Percentiles rank a stretch among this genome's conserved stretches.
Evolutionary conservation across 2,888 invertebrate species (phyloP).

Genomic region (Mesochorus sp.): DNA sequence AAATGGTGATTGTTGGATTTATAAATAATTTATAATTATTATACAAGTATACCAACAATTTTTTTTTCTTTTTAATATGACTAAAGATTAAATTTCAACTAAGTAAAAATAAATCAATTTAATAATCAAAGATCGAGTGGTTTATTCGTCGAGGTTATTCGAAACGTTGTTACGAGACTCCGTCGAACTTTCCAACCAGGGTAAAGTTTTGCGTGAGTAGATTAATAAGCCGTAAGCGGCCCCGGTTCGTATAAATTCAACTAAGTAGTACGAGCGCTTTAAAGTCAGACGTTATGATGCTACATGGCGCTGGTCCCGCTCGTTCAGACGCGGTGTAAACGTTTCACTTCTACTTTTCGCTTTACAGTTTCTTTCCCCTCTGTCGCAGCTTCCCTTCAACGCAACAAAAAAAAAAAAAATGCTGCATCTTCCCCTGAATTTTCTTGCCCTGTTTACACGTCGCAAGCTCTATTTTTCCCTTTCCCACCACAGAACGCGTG

Average conservation of each 20-base stretch:
- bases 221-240: constrained; percentile 61
- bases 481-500: not conserved
- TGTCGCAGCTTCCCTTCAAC: not conserved
- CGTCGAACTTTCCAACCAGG: constrained; percentile 3
- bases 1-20: too few species aligned
- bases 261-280: constrained; percentile 62
- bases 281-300: constrained; percentile 59
- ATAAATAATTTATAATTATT: too few species aligned
- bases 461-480: not conserved
- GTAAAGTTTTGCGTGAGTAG: constrained; percentile 50
- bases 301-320: not conserved
- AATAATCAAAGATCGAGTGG: not conserved
- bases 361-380: not conserved
- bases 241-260: constrained; percentile 56
- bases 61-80: too few species aligned
- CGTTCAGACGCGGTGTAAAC: constrained; percentile 3
- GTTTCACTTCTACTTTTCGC: constrained; percentile 3
- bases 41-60: too few species aligned
- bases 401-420: not conserved
- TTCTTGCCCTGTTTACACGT: not conserved
- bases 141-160: not conserved
- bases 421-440: not conserved
- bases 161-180: constrained; percentile 21
- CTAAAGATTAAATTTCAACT: too few species aligned
- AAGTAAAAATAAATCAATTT: too few species aligned